Evolutionary conservation across 2,888 invertebrate genomes (phyloP).

Genomic region (Rapana venosa): DNA sequence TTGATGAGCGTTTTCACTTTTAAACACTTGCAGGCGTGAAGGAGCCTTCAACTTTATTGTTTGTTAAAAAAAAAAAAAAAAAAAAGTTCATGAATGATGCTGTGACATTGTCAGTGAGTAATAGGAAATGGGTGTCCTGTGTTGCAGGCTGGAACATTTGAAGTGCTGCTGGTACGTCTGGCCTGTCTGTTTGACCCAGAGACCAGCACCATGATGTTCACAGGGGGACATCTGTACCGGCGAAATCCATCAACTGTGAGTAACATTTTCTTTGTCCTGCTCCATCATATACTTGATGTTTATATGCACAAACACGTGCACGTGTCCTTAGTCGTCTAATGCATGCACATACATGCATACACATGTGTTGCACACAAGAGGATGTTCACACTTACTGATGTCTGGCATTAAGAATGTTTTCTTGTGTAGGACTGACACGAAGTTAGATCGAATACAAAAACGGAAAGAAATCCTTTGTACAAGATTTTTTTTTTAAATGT

Average conservation of each 20-base stretch:
- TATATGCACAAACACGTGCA: too few relatives aligned
- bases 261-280: not conserved
- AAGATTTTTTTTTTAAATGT: too few relatives aligned
- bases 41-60: not conserved
- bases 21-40: not conserved
- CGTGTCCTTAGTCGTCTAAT: too few relatives aligned
- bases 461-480: too few relatives aligned
- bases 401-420: too few relatives aligned
- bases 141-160: constrained; percentile 91
- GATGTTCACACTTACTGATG: too few relatives aligned
- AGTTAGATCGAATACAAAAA: too few relatives aligned
- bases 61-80: too few relatives aligned
- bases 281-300: too few relatives aligned
- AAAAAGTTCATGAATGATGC: not conserved
- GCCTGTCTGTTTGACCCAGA: constrained; percentile 94
- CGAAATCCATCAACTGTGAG: constrained; percentile 82
- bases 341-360: too few relatives aligned
- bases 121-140: constrained; percentile 76
- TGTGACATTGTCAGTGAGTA: constrained; percentile 40
- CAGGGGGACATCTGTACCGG: constrained; percentile 96
- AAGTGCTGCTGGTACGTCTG: constrained; percentile 94
- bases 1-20: not conserved
- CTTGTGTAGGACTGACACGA: too few relatives aligned
- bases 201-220: constrained; percentile 96
- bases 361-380: too few relatives aligned